These are phyloP conservation scores for Poecilia velifera DNA, from an alignment of 2,797 vertebrate species.

Conservation along the genomic window DNA sequence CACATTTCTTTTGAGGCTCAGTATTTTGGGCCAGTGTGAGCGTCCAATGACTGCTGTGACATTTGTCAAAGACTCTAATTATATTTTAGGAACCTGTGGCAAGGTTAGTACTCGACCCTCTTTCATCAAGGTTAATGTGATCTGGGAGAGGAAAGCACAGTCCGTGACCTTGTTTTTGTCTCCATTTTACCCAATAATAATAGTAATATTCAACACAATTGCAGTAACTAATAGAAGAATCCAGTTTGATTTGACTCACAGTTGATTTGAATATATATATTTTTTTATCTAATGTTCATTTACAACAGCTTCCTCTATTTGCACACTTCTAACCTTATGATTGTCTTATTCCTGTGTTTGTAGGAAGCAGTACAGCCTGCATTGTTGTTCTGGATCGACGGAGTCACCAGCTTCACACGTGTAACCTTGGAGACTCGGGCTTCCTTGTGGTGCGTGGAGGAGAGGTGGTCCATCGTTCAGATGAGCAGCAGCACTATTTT, in stretches of 20 bases:
- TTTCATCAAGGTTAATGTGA: conserved; percentile 43
- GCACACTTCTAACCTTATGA: neutral
- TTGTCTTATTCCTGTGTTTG: conserved; percentile 19
- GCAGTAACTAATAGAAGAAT: neutral
- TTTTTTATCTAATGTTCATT: neutral
- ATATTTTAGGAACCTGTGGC: conserved; percentile 61
- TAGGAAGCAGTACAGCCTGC: conserved; percentile 97
- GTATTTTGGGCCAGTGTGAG: conserved; percentile 17
- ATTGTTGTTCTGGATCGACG: conserved; percentile 94
- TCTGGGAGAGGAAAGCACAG: conserved; percentile 9
- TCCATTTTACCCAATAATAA: neutral
- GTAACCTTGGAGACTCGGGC: conserved; percentile 96
- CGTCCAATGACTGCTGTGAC: conserved; percentile 16
- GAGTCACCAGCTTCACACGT: conserved; percentile 92
- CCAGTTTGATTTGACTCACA: neutral
- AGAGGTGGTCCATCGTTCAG: conserved; percentile 97
- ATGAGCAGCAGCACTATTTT: conserved; percentile 91
- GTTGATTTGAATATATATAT: too few species aligned
- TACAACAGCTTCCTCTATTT: neutral
- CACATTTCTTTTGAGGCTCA: conserved; percentile 38
- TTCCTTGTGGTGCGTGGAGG: conserved; percentile 96
- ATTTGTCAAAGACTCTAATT: conserved; percentile 50
- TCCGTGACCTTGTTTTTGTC: neutral
- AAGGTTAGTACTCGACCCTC: conserved; percentile 48
- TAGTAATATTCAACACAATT: conserved; percentile 1